A percentile compares a stretch with the other conserved stretches of the same genome.
Conservation (phyloP, 2,113 vertebrate genomes). For the Tringa solitaria region DNA sequence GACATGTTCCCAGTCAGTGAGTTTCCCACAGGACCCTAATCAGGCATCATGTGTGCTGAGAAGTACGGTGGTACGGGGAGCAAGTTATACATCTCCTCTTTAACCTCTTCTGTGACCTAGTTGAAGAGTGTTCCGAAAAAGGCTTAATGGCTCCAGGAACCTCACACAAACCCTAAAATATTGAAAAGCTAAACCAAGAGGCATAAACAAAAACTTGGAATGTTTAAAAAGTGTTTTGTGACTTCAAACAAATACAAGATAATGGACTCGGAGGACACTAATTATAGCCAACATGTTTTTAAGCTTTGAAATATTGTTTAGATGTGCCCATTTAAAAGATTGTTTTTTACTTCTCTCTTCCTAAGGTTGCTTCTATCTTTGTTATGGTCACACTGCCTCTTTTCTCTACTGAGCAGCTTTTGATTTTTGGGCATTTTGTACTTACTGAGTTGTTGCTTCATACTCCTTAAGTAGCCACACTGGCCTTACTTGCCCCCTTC, state of each 20-base stretch:
- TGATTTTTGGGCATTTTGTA: not conserved
- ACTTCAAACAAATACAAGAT: not conserved
- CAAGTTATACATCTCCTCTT: not conserved
- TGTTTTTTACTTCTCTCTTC: not conserved
- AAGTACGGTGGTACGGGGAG: not conserved
- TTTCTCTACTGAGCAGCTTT: not conserved
- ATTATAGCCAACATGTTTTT: not conserved
- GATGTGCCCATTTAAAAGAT: not conserved
- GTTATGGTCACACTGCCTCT: not conserved
- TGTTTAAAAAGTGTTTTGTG: not conserved
- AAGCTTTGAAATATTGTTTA: not conserved
- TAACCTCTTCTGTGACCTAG: not conserved
- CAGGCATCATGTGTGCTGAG: fast-evolving
- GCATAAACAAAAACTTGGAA: not conserved
- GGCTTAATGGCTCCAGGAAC: not conserved
- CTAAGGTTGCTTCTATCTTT: not conserved
- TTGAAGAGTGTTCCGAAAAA: not conserved
- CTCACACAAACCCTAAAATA: not conserved
- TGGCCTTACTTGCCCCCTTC: not conserved
- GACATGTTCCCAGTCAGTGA: not conserved
- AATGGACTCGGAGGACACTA: not conserved
- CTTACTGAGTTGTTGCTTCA: not conserved
- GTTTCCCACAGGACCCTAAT: not conserved
- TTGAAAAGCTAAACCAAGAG: not conserved
- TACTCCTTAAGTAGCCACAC: not conserved